Percentiles rank a stretch among this genome's conserved stretches.
phyloP scores from a whole-genome alignment of 2,888 invertebrate genomes.

The Ormyrus labotus region DNA sequence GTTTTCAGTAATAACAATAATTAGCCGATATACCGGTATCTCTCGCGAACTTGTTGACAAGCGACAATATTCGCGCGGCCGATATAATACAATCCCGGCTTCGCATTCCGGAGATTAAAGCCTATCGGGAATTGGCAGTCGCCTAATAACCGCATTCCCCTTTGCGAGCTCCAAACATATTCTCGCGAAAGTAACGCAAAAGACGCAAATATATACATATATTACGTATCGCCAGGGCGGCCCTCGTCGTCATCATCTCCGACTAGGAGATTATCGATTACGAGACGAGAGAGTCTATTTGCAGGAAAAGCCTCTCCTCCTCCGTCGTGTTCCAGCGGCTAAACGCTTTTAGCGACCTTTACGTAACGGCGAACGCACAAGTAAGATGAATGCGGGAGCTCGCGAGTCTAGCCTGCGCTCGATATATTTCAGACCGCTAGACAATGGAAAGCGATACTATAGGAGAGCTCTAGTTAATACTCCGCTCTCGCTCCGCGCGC shows the following conservation, averaged over 20 bases:
- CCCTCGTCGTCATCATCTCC: constrained; percentile 14
- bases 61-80: too few relatives aligned
- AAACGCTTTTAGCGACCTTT: constrained; percentile 44
- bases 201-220: constrained; percentile 6
- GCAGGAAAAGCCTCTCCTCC: constrained; percentile 29
- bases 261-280: constrained; percentile 41
- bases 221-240: not conserved
- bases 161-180: not conserved
- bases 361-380: constrained; percentile 37
- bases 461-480: constrained; percentile 26
- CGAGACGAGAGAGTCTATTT: constrained; percentile 22
- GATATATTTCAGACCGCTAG: constrained; percentile 24
- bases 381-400: constrained; percentile 38
- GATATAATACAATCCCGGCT: too few relatives aligned
- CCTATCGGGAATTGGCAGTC: too few relatives aligned
- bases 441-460: constrained; percentile 44
- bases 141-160: constrained; percentile 12
- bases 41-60: too few relatives aligned
- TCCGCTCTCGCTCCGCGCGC: not conserved
- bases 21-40: too few relatives aligned
- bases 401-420: constrained; percentile 23
- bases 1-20: too few relatives aligned
- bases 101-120: too few relatives aligned
- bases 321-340: not conserved
- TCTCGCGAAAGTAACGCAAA: constrained; percentile 14